These are phyloP conservation scores for Buathra laborator DNA, from an alignment of 2,888 invertebrate species.

Conservation along the genomic window DNA sequence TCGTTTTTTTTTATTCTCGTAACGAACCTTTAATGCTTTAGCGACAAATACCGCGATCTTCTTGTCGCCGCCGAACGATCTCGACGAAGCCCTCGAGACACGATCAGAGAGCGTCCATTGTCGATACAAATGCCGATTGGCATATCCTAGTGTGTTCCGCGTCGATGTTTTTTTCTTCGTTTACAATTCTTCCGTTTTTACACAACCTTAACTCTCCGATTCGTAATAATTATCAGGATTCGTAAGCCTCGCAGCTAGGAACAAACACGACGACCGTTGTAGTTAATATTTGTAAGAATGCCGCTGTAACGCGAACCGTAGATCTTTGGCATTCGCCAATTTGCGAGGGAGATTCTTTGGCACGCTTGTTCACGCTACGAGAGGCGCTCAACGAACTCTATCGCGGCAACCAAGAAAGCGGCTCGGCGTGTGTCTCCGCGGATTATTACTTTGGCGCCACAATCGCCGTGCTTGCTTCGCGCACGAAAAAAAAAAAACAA, in stretches of 20 bases:
- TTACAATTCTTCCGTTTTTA: not conserved
- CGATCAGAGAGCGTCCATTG: slow-evolving; percentile 68
- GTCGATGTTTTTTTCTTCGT: slow-evolving; percentile 22
- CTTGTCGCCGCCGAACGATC: slow-evolving; percentile 69
- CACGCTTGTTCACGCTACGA: not conserved
- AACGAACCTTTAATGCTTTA: slow-evolving; percentile 71
- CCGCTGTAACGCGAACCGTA: not conserved
- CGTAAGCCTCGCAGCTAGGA: not conserved
- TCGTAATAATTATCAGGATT: not conserved
- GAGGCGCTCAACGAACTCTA: slow-evolving; percentile 6
- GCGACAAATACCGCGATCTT: slow-evolving; percentile 50
- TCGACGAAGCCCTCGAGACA: slow-evolving; percentile 55
- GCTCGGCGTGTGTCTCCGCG: not conserved
- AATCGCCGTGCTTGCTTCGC: slow-evolving; percentile 5
- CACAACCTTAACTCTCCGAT: not conserved
- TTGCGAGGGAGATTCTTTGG: slow-evolving; percentile 48
- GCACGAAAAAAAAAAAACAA: not conserved
- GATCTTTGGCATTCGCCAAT: slow-evolving; percentile 3
- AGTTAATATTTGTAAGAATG: not conserved
- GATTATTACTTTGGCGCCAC: slow-evolving; percentile 9
- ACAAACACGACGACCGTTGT: not conserved
- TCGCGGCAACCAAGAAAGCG: not conserved
- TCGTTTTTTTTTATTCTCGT: not conserved
- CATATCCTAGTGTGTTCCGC: slow-evolving; percentile 62
- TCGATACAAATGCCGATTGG: slow-evolving; percentile 69